A percentile compares a stretch with the other conserved stretches of the same genome.
Evolutionary conservation across 1,140 invertebrate genomes (phyloP).

Genomic region (Coptotermes formosanus): DNA sequence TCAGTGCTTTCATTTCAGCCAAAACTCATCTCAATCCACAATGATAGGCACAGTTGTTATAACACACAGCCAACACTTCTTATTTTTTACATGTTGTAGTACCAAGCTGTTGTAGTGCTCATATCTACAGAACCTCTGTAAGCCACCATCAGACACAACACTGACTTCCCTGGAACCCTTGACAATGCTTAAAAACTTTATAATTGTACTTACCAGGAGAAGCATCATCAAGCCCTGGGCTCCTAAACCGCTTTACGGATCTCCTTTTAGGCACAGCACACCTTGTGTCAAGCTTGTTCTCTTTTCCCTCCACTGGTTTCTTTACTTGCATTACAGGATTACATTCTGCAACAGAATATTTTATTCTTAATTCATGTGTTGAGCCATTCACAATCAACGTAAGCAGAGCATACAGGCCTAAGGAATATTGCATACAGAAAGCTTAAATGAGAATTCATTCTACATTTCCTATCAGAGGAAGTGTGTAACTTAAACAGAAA

Average conservation of each 20-base stretch:
- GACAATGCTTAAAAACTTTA: not conserved
- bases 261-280: not conserved
- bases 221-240: not conserved
- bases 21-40: no score
- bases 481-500: no score
- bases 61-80: no score
- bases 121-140: no score
- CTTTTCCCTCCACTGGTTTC: not conserved
- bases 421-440: not conserved
- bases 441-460: not conserved
- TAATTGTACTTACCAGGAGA: conserved; percentile 8
- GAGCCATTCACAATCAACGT: not conserved
- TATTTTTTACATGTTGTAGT: no score
- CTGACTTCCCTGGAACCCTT: not conserved
- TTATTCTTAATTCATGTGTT: not conserved
- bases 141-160: no score
- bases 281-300: not conserved
- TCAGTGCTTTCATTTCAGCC: no score
- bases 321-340: not conserved
- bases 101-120: no score
- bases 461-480: not conserved
- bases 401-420: not conserved
- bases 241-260: not conserved
- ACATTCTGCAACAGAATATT: not conserved
- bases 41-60: no score